Base-by-base conservation (phyloP, 2,888 invertebrate species). In the Acanthosoma haemorrhoidale region DNA sequence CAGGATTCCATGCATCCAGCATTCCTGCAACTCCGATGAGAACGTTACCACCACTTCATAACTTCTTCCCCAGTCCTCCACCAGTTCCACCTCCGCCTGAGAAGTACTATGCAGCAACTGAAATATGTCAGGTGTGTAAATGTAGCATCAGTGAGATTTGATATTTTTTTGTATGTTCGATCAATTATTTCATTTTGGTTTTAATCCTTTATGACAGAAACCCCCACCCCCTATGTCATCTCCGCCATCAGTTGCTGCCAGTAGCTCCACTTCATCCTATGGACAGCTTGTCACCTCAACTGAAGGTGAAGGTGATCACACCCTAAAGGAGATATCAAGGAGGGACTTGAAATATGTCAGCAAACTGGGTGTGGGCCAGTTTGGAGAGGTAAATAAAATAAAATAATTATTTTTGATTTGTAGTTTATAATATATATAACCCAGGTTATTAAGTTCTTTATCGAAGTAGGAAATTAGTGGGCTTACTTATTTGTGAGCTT, bases 281-380 rank as follows among this genome's bases (percentile, higher is more conserved):
- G 73, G 73, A 8, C 73, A 72, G 18, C 64, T 73, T 2, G 64
- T 72, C n/a, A 61, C 68, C 18, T 58, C 69, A 69, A 18, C 67
- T 58, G 39, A 67, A 70, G 39, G 15, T 51, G 59, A 60, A 31
- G 18, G 51, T 57, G 34, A 57, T 58, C 13, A 70, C 71, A 36
- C 70, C 71, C 68, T 74, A 4, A 73, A 71, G 83, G 86, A 87
- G 80, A 87, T 91, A 81, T 88, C 90, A 18, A 83, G 88, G 75
- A 88, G 89, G 77, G 86, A 86, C 77, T 84, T 92, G 75, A 84
- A 85, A 78, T 87, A 90, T 79, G 84, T 90, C 75, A 90, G 90
- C 80, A 90, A 88, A 78, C 82, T 92, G 70, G 91, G 91, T 69
- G 86, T 87, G 76, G 90, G 91, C 73, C 85, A 87, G 77, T 91